Conservation (phyloP, 2,888 invertebrate species). For the Nasonovia ribisnigri region DNA sequence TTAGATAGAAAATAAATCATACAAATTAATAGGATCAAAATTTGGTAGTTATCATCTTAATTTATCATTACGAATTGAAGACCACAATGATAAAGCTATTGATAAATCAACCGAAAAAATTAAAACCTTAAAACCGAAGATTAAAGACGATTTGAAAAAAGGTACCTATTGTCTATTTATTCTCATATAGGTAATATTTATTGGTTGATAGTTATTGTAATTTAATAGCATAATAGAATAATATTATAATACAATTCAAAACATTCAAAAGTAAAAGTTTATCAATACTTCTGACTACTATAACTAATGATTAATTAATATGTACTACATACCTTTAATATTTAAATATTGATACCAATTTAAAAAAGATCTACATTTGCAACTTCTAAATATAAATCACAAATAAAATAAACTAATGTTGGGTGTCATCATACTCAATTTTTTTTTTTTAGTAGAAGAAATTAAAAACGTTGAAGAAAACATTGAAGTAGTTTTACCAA, state of each 20-base stretch:
- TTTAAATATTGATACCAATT: neutral
- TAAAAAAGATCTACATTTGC: neutral
- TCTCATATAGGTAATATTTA: neutral
- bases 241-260: neutral
- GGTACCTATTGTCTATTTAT: neutral
- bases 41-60: conserved; percentile 29
- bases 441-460: neutral
- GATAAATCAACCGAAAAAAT: neutral
- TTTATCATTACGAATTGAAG: conserved; percentile 55
- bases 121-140: neutral
- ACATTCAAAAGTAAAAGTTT: neutral
- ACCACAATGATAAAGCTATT: neutral
- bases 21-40: conserved; percentile 55
- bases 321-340: neutral
- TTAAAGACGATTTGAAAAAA: neutral
- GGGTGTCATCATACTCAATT: neutral
- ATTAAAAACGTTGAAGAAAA: neutral
- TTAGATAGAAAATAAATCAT: conserved; percentile 40
- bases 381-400: neutral
- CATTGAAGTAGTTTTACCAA: conserved; percentile 9
- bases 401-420: neutral
- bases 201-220: neutral
- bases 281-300: neutral
- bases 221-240: neutral
- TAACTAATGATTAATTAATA: neutral